Conservation (phyloP, 1,140 invertebrate species). For the Cyclargus thomasi region DNA sequence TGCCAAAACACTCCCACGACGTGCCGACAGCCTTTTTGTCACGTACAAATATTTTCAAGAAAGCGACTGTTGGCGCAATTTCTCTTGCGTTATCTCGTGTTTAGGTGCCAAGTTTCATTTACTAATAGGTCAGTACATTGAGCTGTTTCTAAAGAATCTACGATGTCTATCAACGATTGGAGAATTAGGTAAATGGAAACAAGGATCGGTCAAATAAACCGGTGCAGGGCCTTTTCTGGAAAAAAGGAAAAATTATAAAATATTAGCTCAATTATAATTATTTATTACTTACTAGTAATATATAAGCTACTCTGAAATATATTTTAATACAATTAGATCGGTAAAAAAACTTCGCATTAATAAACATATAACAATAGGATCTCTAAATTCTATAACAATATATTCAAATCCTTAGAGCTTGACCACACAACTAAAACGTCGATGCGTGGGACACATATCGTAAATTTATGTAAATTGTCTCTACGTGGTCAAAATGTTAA, state of each 20-base stretch:
- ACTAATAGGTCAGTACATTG: too few relatives aligned
- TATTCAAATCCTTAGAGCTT: not conserved
- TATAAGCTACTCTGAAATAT: too few relatives aligned
- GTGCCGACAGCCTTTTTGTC: slow-evolving; percentile 28
- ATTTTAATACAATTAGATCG: too few relatives aligned
- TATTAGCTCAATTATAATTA: too few relatives aligned
- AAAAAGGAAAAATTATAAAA: too few relatives aligned
- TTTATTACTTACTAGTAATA: too few relatives aligned
- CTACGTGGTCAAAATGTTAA: not conserved
- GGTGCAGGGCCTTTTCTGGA: too few relatives aligned
- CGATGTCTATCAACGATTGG: too few relatives aligned
- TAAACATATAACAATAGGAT: not conserved
- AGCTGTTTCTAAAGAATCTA: too few relatives aligned
- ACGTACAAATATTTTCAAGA: slow-evolving; percentile 41
- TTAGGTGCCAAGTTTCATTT: not conserved
- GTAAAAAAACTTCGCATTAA: too few relatives aligned
- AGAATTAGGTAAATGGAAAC: too few relatives aligned
- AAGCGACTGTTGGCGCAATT: slow-evolving; percentile 22
- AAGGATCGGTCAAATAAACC: too few relatives aligned
- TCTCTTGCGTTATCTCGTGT: slow-evolving; percentile 20
- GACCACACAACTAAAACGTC: not conserved
- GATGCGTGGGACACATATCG: not conserved
- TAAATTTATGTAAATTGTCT: not conserved
- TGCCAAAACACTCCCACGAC: slow-evolving; percentile 29
- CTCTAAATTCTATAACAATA: not conserved